phyloP scores from a whole-genome alignment of 2,797 vertebrate species.

The Notamacropus eugenii region DNA sequence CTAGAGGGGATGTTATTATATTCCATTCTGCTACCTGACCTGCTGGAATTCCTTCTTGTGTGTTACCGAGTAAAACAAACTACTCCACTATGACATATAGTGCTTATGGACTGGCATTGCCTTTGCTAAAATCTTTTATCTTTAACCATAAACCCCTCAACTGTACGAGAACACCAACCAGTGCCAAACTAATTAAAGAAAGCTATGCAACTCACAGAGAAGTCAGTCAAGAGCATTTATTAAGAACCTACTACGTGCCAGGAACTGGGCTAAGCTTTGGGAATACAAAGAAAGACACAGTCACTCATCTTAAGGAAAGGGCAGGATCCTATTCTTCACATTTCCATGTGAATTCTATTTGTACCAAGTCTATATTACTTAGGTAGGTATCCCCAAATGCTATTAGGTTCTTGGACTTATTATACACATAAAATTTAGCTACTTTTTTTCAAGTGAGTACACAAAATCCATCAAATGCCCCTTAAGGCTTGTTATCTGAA shows the following conservation, averaged over 20 bases:
- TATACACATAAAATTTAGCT: constrained; percentile 4
- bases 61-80: background rate
- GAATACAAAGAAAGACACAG: background rate
- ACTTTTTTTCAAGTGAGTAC: constrained; percentile 49
- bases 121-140: constrained; percentile 34
- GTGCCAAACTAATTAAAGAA: constrained; percentile 39
- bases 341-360: background rate
- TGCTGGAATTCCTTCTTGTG: background rate
- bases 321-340: background rate
- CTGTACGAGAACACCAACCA: background rate
- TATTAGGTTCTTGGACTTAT: constrained; percentile 1
- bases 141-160: constrained; percentile 26
- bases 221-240: background rate
- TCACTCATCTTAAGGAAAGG: background rate
- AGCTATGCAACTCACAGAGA: background rate
- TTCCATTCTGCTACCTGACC: constrained; percentile 20
- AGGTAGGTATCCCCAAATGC: background rate
- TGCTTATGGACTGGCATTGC: background rate
- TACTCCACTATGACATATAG: background rate
- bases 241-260: background rate
- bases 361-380: background rate
- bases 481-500: constrained; percentile 17
- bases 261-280: background rate
- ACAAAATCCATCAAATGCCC: constrained; percentile 30
- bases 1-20: constrained; percentile 13